Evolutionary conservation across 2,888 invertebrate species (phyloP).

Genomic region (Physocephala rufipes): DNA sequence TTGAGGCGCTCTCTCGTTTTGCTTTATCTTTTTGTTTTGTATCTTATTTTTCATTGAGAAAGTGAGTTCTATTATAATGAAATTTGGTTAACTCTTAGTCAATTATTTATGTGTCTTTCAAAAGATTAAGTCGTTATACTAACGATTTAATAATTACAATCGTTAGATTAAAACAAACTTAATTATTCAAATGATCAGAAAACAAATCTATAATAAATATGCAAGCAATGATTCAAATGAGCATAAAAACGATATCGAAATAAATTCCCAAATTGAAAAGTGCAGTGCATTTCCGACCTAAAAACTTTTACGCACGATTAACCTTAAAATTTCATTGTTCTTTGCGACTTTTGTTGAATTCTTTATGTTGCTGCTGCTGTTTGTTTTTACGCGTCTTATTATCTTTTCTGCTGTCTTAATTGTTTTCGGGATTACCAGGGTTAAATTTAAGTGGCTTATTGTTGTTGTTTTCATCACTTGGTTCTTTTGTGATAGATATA

Average conservation of each 20-base stretch:
- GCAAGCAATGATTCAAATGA: conserved; percentile 50
- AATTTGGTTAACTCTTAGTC: conserved; percentile 34
- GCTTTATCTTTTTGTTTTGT: conserved; percentile 3
- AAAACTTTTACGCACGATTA: conserved; percentile 67
- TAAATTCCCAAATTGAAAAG: conserved; percentile 19
- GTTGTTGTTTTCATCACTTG: neutral
- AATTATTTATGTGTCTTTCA: conserved; percentile 22
- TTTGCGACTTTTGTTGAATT: conserved; percentile 14
- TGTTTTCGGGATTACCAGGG: conserved; percentile 1
- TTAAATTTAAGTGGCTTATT: conserved; percentile 16
- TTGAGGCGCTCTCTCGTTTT: neutral
- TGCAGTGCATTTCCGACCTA: conserved; percentile 63
- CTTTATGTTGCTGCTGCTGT: conserved; percentile 31
- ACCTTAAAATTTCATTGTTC: conserved; percentile 59
- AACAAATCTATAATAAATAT: neutral
- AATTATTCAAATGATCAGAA: neutral
- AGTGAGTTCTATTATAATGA: conserved; percentile 29
- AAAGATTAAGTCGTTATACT: too few species aligned
- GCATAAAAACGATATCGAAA: conserved; percentile 52
- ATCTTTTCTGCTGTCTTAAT: conserved; percentile 13
- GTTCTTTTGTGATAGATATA: too few species aligned
- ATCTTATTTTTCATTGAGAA: conserved; percentile 25
- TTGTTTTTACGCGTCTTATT: conserved; percentile 22
- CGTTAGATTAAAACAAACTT: too few species aligned
- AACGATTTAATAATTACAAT: too few species aligned